phyloP scores from a whole-genome alignment of 2,113 vertebrate species.

The Grammomys dolichurus region DNA sequence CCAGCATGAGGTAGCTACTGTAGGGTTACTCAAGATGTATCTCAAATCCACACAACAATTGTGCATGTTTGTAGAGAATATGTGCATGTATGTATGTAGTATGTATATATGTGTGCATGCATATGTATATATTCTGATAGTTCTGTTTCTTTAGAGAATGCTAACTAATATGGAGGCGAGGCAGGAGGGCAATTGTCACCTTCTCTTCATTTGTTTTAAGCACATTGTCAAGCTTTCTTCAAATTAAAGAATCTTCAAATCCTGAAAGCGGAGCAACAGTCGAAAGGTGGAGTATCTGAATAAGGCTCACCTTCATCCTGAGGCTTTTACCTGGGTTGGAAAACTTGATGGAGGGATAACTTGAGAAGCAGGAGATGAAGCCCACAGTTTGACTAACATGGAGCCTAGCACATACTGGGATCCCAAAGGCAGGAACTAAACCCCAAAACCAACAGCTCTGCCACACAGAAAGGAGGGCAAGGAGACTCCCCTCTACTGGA shows the following conservation, averaged over 20 bases:
- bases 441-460: background rate
- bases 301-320: background rate
- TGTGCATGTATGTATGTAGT: background rate
- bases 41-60: background rate
- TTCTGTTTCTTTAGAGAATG: background rate
- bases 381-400: background rate
- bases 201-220: background rate
- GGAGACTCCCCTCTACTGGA: background rate
- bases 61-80: too few relatives aligned
- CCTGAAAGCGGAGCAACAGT: background rate
- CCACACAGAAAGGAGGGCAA: background rate
- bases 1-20: background rate
- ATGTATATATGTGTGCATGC: background rate
- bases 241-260: conserved; percentile 34
- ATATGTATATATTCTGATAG: background rate
- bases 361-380: background rate
- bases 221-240: background rate
- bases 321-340: background rate
- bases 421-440: background rate
- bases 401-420: background rate
- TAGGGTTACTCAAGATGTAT: background rate
- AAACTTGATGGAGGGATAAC: background rate
- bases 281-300: background rate
- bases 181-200: background rate
- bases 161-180: background rate